Conservation (phyloP, 2,888 invertebrate genomes). For the Lysandra coridon region DNA sequence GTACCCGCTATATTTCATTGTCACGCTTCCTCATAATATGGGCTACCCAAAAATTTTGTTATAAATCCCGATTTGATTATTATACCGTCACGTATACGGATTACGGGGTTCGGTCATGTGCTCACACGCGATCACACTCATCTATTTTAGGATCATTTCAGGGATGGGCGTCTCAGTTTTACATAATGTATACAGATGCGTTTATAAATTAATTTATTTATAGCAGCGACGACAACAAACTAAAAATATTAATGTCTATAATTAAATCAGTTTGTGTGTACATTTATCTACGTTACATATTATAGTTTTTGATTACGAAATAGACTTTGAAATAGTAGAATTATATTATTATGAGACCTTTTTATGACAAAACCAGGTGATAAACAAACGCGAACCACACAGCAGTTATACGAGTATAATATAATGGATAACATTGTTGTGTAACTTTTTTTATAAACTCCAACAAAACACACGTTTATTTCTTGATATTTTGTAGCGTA, state of each 20-base stretch:
- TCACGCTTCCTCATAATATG: too few species aligned
- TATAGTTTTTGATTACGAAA: neutral
- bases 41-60: neutral
- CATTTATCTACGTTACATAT: neutral
- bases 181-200: slow-evolving; percentile 7
- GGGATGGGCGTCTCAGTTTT: slow-evolving; percentile 6
- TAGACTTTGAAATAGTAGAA: neutral
- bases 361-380: neutral
- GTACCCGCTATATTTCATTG: too few species aligned
- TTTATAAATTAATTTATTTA: slow-evolving; percentile 15
- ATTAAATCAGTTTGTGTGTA: neutral
- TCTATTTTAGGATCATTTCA: slow-evolving; percentile 21
- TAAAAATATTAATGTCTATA: slow-evolving; percentile 10
- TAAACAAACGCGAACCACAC: too few species aligned
- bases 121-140: neutral
- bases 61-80: neutral
- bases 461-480: too few species aligned
- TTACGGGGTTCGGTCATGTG: neutral
- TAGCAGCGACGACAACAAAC: neutral
- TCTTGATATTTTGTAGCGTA: too few species aligned
- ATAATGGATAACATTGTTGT: too few species aligned
- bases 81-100: neutral
- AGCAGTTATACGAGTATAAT: too few species aligned
- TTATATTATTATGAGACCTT: neutral
- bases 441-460: too few species aligned